Percentiles rank a stretch among this genome's conserved stretches.
Conservation (phyloP, 2,888 invertebrate genomes). For the Cephus runcator region DNA sequence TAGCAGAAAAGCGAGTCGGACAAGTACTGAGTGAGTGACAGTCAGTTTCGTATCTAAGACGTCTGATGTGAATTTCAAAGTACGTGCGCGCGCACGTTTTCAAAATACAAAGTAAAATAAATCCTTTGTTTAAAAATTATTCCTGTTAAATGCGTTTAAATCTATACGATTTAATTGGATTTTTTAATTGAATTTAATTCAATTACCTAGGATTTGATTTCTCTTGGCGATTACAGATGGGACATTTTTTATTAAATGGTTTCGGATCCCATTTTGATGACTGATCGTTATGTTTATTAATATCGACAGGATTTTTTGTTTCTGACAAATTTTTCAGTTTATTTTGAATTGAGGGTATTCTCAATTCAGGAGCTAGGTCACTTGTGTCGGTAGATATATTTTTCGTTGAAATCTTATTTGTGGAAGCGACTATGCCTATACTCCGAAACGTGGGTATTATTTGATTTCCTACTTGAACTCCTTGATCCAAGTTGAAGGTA, state of each 20-base stretch:
- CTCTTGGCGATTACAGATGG: slow-evolving; percentile 21
- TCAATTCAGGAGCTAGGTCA: slow-evolving; percentile 10
- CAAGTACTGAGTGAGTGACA: neutral
- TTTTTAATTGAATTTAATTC: neutral
- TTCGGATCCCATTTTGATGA: neutral
- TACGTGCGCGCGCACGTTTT: neutral
- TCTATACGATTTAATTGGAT: neutral
- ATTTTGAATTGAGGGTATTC: neutral
- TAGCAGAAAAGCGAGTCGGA: neutral
- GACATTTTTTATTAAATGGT: slow-evolving; percentile 10
- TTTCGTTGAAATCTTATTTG: slow-evolving; percentile 6
- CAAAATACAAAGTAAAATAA: neutral
- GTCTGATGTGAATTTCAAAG: neutral
- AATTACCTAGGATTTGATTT: slow-evolving; percentile 23
- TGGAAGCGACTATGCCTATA: neutral
- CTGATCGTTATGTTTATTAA: neutral
- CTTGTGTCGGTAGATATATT: slow-evolving; percentile 20
- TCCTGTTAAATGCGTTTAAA: neutral
- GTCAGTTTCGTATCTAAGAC: neutral
- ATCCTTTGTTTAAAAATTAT: neutral
- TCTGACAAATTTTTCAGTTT: slow-evolving; percentile 5
- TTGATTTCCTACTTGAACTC: neutral
- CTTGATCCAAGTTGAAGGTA: neutral
- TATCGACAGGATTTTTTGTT: slow-evolving; percentile 10
- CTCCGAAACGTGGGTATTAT: neutral